These are phyloP conservation scores for Diachasma alloeum DNA, from an alignment of 1,140 invertebrate species.

Conservation along the genomic window DNA sequence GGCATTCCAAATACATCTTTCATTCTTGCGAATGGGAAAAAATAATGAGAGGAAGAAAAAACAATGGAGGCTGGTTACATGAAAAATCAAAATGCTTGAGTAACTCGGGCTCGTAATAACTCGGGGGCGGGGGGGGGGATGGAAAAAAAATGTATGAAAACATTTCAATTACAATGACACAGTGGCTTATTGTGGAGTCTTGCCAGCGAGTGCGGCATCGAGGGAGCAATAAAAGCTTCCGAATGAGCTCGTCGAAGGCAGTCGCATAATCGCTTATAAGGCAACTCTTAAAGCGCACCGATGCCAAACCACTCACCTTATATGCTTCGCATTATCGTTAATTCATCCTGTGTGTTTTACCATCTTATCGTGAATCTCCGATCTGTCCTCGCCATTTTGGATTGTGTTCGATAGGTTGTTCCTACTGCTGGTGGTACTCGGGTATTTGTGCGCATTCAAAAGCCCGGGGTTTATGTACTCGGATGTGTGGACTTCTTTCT, in stretches of 20 bases:
- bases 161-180: not conserved
- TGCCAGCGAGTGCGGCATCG: not conserved
- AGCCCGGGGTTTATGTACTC: too few relatives aligned
- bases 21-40: not conserved
- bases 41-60: not conserved
- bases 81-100: not conserved
- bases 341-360: slow-evolving; percentile 21
- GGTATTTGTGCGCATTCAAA: too few relatives aligned
- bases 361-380: slow-evolving; percentile 43
- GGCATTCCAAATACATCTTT: slow-evolving; percentile 1
- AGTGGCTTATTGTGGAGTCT: not conserved
- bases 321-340: slow-evolving; percentile 32
- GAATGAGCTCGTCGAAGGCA: not conserved
- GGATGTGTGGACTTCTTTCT: too few relatives aligned
- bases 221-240: not conserved
- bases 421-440: too few relatives aligned
- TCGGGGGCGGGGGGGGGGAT: not conserved
- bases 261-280: slow-evolving; percentile 26
- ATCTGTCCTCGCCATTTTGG: slow-evolving; percentile 31
- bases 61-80: not conserved
- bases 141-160: not conserved
- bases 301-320: slow-evolving; percentile 40
- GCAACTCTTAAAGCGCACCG: slow-evolving; percentile 18
- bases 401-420: slow-evolving; percentile 26
- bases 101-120: not conserved